Evolutionary conservation across 1,140 invertebrate genomes (phyloP).

Genomic region (Megalopta genalis): DNA sequence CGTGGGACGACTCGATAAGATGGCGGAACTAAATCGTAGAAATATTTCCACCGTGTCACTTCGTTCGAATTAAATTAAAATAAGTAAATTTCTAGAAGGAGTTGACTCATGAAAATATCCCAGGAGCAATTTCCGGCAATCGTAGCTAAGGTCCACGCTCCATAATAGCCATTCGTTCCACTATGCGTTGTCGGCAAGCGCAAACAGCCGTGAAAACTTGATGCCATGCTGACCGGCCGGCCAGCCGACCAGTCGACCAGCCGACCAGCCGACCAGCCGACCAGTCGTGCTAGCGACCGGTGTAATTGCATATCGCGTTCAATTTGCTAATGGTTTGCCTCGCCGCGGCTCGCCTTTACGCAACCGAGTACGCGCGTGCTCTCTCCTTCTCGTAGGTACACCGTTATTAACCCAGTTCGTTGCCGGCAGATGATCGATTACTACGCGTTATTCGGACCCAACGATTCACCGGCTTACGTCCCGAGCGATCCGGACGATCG

Average conservation of each 20-base stretch:
- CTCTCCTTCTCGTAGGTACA: background rate
- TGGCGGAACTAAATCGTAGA: no score
- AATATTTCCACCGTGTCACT: no score
- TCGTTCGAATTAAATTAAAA: no score
- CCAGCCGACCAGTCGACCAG: no score
- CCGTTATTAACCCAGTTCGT: conserved; percentile 62
- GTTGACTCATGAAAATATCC: no score
- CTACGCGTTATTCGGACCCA: background rate
- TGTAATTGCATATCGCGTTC: conserved; percentile 40
- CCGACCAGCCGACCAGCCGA: no score
- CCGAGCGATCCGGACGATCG: no score
- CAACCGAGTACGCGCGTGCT: conserved; percentile 16
- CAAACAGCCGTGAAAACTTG: conserved; percentile 24
- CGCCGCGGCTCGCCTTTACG: conserved; percentile 37
- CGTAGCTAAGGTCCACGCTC: no score
- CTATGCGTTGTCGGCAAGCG: background rate
- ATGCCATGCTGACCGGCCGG: background rate
- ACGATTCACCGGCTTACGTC: background rate
- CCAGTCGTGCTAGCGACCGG: background rate
- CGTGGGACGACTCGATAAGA: no score
- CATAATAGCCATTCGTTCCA: no score
- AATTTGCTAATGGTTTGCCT: conserved; percentile 59
- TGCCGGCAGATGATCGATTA: conserved; percentile 54
- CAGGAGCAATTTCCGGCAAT: no score
- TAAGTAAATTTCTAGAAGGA: no score